Percentiles rank a stretch among this genome's conserved stretches.
Evolutionary conservation across 2,888 invertebrate species (phyloP).

Genomic region (Amphipyra tragopoginis): DNA sequence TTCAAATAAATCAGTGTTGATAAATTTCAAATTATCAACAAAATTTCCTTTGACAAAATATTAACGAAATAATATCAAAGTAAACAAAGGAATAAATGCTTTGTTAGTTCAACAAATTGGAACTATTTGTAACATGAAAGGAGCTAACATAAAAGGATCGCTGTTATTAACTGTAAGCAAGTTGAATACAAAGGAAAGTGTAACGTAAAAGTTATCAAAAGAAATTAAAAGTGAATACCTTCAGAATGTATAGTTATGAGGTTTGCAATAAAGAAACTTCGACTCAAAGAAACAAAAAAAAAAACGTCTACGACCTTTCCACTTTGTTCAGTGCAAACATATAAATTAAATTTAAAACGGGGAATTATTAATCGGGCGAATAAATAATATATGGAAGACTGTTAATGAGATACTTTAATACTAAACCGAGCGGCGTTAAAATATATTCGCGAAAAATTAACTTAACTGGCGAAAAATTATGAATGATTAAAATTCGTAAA

Average conservation of each 20-base stretch:
- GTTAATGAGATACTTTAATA: too few species aligned
- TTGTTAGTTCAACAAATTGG: conserved; percentile 15
- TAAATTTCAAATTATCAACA: too few species aligned
- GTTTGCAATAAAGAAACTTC: conserved; percentile 8
- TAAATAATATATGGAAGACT: too few species aligned
- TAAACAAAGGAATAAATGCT: conserved; percentile 12
- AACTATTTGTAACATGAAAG: conserved; percentile 36
- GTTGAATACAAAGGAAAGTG: conserved; percentile 26
- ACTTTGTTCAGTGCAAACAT: background rate
- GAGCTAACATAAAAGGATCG: conserved; percentile 24
- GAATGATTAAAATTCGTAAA: too few species aligned
- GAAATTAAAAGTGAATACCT: conserved; percentile 25
- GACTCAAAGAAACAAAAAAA: background rate
- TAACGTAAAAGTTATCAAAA: conserved; percentile 33
- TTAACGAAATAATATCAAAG: too few species aligned
- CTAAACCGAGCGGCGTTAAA: too few species aligned
- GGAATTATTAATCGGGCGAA: too few species aligned
- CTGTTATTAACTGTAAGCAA: conserved; percentile 22
- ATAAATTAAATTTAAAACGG: too few species aligned
- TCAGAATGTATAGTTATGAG: conserved; percentile 20
- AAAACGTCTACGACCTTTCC: background rate
- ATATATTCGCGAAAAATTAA: too few species aligned
- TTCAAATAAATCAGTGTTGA: too few species aligned
- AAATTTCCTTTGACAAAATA: too few species aligned
- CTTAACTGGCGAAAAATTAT: too few species aligned